Conservation (phyloP, 2,888 invertebrate genomes). For the Melangyna quadrimaculata region DNA sequence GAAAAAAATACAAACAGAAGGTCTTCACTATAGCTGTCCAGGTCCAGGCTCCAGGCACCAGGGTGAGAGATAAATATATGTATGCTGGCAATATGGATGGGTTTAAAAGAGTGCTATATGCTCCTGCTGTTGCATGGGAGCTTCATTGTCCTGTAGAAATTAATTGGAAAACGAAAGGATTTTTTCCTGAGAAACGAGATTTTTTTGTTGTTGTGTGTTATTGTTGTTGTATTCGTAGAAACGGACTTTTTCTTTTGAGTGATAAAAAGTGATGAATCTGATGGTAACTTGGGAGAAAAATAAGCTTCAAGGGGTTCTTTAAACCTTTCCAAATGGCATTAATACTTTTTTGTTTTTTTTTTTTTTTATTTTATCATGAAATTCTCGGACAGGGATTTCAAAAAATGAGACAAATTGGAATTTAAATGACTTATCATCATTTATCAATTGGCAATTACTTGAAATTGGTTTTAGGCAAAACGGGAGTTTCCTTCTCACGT, state of each 20-base stretch:
- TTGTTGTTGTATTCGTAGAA: background rate
- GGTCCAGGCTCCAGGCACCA: too few species aligned
- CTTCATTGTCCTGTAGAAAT: slow-evolving; percentile 49
- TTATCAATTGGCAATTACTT: background rate
- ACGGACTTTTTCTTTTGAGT: background rate
- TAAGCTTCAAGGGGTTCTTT: background rate
- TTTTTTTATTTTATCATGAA: background rate
- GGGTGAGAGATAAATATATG: slow-evolving; percentile 16
- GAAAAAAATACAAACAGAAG: background rate
- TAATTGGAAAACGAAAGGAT: slow-evolving; percentile 46
- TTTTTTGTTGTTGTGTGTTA: background rate
- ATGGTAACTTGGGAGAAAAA: background rate
- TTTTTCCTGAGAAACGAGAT: background rate
- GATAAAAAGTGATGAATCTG: slow-evolving; percentile 8
- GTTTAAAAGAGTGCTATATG: background rate
- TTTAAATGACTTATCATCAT: background rate
- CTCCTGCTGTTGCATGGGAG: background rate
- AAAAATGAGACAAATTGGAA: background rate
- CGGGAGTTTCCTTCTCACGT: too few species aligned
- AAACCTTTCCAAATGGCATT: background rate
- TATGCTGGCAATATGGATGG: background rate
- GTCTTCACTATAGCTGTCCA: background rate
- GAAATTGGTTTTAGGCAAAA: background rate
- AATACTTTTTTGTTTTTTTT: background rate
- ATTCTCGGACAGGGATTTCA: background rate